Evolutionary conservation across 2,888 invertebrate genomes (phyloP), one percentile per base, ranked within the genome.

Genomic region (Ophioninae sp.): DNA sequence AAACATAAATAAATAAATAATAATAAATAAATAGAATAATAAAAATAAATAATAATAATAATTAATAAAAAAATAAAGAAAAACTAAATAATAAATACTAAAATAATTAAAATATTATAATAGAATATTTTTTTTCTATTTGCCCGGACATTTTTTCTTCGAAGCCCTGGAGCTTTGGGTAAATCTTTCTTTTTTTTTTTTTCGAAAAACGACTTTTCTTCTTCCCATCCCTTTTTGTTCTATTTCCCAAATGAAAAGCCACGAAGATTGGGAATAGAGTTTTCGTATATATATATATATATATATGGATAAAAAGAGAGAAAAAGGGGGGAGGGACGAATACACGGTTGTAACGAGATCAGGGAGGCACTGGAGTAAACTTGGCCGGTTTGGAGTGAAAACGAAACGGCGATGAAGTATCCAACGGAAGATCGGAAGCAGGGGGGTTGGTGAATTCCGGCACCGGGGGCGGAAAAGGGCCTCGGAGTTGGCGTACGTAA

Each of bases 191-290:
- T 44, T 87, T 85, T 87, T 87, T 88, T 89, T 89, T 6, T 88
- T 87, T 87, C 88, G 87, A 89, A 88, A 87, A 84, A 87, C 88
- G 88, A 88, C 89, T 87, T 86, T 67, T 23, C 57, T 69, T 3
- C 2, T 21, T 59, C 20, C 20, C 8, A 0, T 8, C 21, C 17
- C 1, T 59, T 59, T 21, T 21, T 10, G 20, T 59, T 59, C n/a
- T 7, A 59, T 59, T 44, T 44, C 13, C 50, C 50, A 50, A 50
- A 50, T 50, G 50, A 50, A 13, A 50, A 17, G 50, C 50, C 17
- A 50, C 17, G 17, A 50, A 50, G 17, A 50, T 50, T 17, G 50
- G 50, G 50, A 50, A 62, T 64, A 8, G 8, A 59, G 21, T 64
- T 64, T 6, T 17, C 3, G 50, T 17, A 8, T 10, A 0, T 44